Evolutionary conservation across 2,113 vertebrate genomes (phyloP), one percentile per base, ranked within the genome.

Genomic region (Tragelaphus strepsiceros): DNA sequence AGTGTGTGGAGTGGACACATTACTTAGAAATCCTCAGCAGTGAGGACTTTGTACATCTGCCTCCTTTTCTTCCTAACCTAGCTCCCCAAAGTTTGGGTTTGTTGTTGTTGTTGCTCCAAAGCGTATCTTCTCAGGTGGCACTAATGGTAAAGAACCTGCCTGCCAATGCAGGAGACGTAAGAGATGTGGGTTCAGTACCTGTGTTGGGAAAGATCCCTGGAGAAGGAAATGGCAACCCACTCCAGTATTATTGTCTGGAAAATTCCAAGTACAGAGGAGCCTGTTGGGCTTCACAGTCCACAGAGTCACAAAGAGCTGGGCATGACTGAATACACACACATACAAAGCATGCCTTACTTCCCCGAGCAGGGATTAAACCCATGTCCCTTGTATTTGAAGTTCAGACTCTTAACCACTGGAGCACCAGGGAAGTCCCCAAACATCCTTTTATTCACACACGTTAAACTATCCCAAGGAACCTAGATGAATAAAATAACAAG

Each of bases 11-110:
- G 35, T 96, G 35, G 5, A 2, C 11, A 93, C 87, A 5, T 97
- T 95, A 97, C 91, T 80, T 59, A 97, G 64, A 91, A 94, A 95
- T 92, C n/a, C 83, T 85, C 97, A 96, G 83, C 61, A 71, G 74
- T 89, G 74, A 92, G 78, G 89, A 81, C 13, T 0, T 2, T 78
- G 88, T 95, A 97, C 96, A 93, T 96, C 96, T 46, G 10, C 8
- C 8, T 84, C 30, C 1, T 59, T 39, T 51, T 0, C 32, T 91
- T 35, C 21, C 22, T 92, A 22, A 86, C 14, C 14, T 32, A 59
- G 46, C 43, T 30, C 16, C 17, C 11, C 30, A 28, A 61, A 6
- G 6, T 12, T 61, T 26, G 22, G 58, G 58, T 11, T 24, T 16
- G 2, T 67, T 35, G 16, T 1, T 39, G n/a, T 32, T 32, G 14